Conservation (phyloP, 2,113 vertebrate species). For the Perca fluviatilis region DNA sequence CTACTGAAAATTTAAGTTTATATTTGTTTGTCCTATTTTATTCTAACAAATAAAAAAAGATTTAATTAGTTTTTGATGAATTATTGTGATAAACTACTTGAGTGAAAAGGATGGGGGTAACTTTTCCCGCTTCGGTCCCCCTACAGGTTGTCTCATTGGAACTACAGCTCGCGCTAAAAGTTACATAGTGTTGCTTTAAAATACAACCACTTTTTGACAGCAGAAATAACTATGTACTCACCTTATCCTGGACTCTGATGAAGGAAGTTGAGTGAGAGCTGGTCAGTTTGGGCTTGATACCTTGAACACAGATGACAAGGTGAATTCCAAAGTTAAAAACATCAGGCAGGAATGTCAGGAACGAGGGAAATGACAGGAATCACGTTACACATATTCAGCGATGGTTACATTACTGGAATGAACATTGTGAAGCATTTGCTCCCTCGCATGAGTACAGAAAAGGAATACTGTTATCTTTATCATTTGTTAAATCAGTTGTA, state of each 20-base stretch:
- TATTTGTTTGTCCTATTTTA: not conserved
- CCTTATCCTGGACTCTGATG: constrained; percentile 15
- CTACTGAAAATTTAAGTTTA: not conserved
- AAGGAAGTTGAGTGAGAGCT: not conserved
- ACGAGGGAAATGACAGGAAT: constrained; percentile 61
- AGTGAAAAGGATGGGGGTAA: not conserved
- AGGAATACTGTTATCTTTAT: not conserved
- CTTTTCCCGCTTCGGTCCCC: no score
- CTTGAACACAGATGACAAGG: constrained; percentile 51
- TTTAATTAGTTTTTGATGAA: not conserved
- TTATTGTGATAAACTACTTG: not conserved
- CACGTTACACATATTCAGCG: constrained; percentile 36
- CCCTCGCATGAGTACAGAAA: not conserved
- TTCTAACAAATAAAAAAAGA: not conserved
- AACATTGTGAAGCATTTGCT: not conserved
- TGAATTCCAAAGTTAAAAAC: constrained; percentile 66
- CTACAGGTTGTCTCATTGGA: no score
- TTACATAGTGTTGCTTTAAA: not conserved
- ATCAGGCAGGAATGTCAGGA: constrained; percentile 61
- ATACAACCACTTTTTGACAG: not conserved
- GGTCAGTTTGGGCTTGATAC: constrained; percentile 28
- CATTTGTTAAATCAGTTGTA: not conserved
- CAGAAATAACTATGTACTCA: not conserved
- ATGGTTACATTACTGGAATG: constrained; percentile 19
- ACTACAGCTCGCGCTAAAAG: no score